Base-by-base conservation (phyloP, 1,140 invertebrate genomes). In the Drosophila mauritiana region DNA sequence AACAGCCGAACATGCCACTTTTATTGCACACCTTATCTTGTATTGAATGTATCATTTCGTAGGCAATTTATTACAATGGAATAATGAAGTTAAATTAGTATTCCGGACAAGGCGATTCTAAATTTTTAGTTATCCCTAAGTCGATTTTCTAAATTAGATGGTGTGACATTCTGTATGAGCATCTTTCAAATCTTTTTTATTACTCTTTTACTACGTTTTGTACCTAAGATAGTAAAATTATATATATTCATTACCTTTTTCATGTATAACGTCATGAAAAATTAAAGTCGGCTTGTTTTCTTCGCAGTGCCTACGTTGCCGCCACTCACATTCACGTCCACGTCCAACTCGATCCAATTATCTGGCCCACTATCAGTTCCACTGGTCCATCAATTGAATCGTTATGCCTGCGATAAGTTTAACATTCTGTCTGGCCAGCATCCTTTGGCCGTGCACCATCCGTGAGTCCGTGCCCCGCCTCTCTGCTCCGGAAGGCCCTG, bases 401-500 rank as follows among this genome's bases (percentile, higher is more conserved):
- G 58, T 74, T 74, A 74, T 74, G 72, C 69, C 72, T 46, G 57
- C 70, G 58, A 74, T 74, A 74, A 74, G 53, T 72, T 73, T 48
- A 73, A 73, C 69, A 72, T 68, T 64, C 54, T 25, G 46, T 73
- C 69, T 59, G 67, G 67, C 39, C 69, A 72, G 54, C 67, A 73
- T 72, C 68, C 67, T 64, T 43, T 37, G 10, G 51, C 15, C 46
- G 13, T n/a, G 12, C 22, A 17, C 25, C 22, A n/a, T 42, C 7
- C 39, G n/a, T 8, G 5, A 17, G 5, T 7, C 42, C 39, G 10
- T 12, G 11, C 37, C 59, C 37, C 37, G 34, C 67, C 54, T 40
- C 34, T 17, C 17, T 17, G 17, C 17, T 17, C 43, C 63, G 61
- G 59, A 68, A 68, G 64, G 59, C 64, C 61, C 64, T 11, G 20